Conservation (phyloP, 2,797 vertebrate species). For the Microhierax caerulescens region DNA sequence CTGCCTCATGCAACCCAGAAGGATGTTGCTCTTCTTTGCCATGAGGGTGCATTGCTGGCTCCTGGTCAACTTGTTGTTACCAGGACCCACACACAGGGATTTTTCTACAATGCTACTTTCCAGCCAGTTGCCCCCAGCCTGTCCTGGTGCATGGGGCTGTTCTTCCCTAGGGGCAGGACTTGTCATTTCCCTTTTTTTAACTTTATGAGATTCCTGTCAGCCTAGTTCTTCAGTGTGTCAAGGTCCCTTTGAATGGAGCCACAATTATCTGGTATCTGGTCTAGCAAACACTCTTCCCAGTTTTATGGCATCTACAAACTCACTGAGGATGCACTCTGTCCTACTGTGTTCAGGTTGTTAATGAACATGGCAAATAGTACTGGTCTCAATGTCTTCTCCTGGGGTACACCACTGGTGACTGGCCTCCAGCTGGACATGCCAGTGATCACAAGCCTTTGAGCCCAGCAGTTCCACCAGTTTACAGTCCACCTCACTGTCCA, state of each 20-base stretch:
- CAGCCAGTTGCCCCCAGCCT: not conserved
- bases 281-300: not conserved
- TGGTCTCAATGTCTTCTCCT: not conserved
- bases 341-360: not conserved
- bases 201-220: not conserved
- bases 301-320: not conserved
- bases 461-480: not conserved
- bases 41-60: not conserved
- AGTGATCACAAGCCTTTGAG: not conserved
- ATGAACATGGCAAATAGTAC: not conserved
- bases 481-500: not conserved
- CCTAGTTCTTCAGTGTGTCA: not conserved
- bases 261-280: not conserved
- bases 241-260: not conserved
- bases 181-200: not conserved
- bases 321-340: not conserved
- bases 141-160: not conserved
- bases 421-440: not conserved
- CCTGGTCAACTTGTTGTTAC: not conserved
- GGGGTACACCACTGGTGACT: not conserved
- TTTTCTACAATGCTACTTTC: not conserved
- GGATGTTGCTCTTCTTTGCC: not conserved
- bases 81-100: not conserved
- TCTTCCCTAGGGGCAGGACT: not conserved
- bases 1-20: not conserved